These are phyloP conservation scores for Rhopalosiphum nymphaeae DNA, from an alignment of 2,888 invertebrate species.

Conservation along the genomic window DNA sequence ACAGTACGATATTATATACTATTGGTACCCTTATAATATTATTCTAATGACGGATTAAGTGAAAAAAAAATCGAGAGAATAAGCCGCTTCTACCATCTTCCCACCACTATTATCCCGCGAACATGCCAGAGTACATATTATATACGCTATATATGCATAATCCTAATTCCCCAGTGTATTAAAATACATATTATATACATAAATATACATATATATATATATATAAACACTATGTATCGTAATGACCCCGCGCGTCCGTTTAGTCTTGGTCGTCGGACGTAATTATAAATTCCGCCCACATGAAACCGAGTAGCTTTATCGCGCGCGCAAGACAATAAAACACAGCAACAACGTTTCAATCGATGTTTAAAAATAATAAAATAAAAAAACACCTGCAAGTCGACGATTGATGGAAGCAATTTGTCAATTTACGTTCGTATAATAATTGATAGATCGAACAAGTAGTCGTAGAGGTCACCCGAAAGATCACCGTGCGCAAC, in stretches of 20 bases:
- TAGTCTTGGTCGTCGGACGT: constrained; percentile 5
- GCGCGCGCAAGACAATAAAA: constrained; percentile 37
- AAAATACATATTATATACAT: neutral
- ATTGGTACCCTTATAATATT: neutral
- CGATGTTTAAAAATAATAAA: constrained; percentile 20
- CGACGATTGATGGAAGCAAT: constrained; percentile 59
- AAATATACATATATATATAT: neutral
- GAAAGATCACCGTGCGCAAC: constrained; percentile 45
- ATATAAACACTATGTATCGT: neutral
- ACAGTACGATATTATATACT: neutral
- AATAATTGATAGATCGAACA: constrained; percentile 56
- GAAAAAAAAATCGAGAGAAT: neutral
- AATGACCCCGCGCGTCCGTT: neutral
- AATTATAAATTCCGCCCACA: constrained; percentile 60
- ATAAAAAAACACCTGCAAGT: constrained; percentile 46
- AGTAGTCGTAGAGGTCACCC: constrained; percentile 50
- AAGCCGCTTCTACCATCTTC: neutral
- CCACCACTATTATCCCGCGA: neutral
- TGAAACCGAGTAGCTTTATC: neutral
- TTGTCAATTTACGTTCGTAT: constrained; percentile 55
- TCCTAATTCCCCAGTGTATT: neutral
- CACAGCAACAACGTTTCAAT: constrained; percentile 54
- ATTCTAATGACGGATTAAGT: constrained; percentile 10
- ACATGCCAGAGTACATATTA: neutral
- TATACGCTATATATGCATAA: neutral